These are phyloP conservation scores for Fulmarus glacialis DNA, from an alignment of 2,113 vertebrate species.

Conservation along the genomic window DNA sequence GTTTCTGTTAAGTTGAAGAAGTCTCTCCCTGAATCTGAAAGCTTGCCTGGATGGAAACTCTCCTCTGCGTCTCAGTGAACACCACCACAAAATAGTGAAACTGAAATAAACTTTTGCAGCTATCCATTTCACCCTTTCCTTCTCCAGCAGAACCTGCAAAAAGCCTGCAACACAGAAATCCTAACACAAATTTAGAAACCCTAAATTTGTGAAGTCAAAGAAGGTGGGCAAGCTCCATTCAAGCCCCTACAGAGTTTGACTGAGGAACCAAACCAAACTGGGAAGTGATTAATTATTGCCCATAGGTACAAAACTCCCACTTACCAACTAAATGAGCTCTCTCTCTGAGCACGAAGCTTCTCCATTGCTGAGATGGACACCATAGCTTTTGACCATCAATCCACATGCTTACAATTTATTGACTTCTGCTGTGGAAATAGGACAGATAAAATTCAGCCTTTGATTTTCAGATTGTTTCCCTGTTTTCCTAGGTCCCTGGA, in stretches of 20 bases:
- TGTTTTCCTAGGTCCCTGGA: background rate
- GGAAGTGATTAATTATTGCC: background rate
- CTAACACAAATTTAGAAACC: background rate
- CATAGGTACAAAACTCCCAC: background rate
- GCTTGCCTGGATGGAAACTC: background rate
- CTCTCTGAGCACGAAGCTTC: fast-evolving
- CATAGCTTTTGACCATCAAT: background rate
- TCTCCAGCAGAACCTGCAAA: background rate
- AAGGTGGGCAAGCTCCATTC: background rate
- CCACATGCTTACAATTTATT: background rate
- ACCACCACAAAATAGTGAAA: background rate
- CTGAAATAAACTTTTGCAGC: background rate
- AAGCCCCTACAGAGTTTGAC: background rate
- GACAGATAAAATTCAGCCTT: background rate
- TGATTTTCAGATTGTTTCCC: background rate
- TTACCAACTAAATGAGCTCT: background rate
- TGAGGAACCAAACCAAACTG: background rate
- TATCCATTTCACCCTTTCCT: background rate
- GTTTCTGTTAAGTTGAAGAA: background rate
- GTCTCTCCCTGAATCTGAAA: background rate
- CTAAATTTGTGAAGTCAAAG: background rate
- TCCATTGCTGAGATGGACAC: background rate
- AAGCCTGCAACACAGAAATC: background rate
- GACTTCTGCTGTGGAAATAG: background rate
- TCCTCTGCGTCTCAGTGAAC: background rate